Conservation (phyloP, 2,888 invertebrate genomes). For the Drosophila crucigera region DNA sequence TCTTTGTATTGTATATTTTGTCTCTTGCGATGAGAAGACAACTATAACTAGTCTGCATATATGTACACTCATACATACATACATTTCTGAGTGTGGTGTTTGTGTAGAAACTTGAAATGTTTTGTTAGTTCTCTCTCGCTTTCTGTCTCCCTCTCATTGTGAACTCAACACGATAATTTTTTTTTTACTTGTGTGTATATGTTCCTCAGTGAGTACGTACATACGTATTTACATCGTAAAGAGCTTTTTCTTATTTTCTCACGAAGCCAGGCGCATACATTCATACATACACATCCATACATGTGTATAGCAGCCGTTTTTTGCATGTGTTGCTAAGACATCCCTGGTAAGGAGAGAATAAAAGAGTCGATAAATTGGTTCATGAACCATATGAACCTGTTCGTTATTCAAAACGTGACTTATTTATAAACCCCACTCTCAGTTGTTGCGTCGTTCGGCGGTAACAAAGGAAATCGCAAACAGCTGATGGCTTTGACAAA, state of each 20-base stretch:
- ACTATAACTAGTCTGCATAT: conserved; percentile 35
- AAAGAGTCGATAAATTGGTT: conserved; percentile 59
- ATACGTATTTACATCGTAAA: conserved; percentile 37
- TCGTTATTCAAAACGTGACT: conserved; percentile 48
- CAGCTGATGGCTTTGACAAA: conserved; percentile 43
- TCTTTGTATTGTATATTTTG: conserved; percentile 30
- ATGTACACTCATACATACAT: conserved; percentile 11
- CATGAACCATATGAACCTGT: conserved; percentile 55
- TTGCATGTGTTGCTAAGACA: conserved; percentile 42
- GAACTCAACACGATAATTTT: conserved; percentile 22
- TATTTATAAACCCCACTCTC: conserved; percentile 25
- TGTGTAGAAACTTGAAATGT: conserved; percentile 51
- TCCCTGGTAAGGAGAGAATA: conserved; percentile 44
- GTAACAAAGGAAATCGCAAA: conserved; percentile 26
- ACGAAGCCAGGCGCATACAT: conserved; percentile 4
- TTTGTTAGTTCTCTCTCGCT: conserved; percentile 39
- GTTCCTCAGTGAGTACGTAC: conserved; percentile 21
- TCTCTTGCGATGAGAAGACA: conserved; percentile 45
- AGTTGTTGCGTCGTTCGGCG: conserved; percentile 24
- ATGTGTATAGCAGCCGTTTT: conserved; percentile 25
- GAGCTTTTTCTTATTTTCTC: conserved; percentile 30
- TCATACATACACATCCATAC: conserved; percentile 9
- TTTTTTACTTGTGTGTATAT: conserved; percentile 36
- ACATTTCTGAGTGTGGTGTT: neutral
- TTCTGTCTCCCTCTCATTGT: conserved; percentile 12